A percentile compares a stretch with the other conserved stretches of the same genome.
These are phyloP conservation scores for Peromyscus eremicus DNA, from an alignment of 2,797 vertebrate species.

Conservation along the genomic window DNA sequence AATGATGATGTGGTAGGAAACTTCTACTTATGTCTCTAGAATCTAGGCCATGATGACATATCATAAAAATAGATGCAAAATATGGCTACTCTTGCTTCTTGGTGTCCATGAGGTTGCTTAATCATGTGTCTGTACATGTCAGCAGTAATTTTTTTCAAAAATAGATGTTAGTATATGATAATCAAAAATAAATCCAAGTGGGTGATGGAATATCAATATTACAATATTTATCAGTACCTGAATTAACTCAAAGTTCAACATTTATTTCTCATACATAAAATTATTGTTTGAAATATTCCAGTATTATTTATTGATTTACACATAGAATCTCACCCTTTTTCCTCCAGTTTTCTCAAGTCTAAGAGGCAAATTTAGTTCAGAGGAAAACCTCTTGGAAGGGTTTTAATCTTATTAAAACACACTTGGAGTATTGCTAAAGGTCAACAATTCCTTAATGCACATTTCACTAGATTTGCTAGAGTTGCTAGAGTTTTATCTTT, in stretches of 20 bases:
- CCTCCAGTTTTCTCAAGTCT: constrained; percentile 23
- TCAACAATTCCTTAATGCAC: constrained; percentile 6
- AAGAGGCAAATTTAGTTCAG: not conserved
- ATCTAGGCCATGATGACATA: constrained; percentile 82
- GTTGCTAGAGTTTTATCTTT: constrained; percentile 12
- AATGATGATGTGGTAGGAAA: constrained; percentile 86
- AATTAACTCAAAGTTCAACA: constrained; percentile 10
- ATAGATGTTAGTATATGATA: constrained; percentile 18
- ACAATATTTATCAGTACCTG: not conserved
- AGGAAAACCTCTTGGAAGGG: not conserved
- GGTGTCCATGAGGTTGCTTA: constrained; percentile 66
- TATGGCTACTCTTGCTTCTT: constrained; percentile 79
- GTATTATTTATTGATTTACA: constrained; percentile 7
- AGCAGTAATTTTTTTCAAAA: constrained; percentile 40
- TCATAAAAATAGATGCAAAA: constrained; percentile 87
- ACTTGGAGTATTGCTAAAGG: not conserved
- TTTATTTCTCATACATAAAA: constrained; percentile 26
- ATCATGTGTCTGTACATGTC: constrained; percentile 41
- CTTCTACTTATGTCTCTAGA: constrained; percentile 81
- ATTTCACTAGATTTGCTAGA: constrained; percentile 17
- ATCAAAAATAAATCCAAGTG: constrained; percentile 23
- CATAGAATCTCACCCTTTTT: not conserved
- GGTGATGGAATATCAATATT: not conserved
- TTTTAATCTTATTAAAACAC: not conserved
- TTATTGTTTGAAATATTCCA: constrained; percentile 9